phyloP scores from a whole-genome alignment of 1,140 invertebrate genomes.

The Trichonephila inaurata region DNA sequence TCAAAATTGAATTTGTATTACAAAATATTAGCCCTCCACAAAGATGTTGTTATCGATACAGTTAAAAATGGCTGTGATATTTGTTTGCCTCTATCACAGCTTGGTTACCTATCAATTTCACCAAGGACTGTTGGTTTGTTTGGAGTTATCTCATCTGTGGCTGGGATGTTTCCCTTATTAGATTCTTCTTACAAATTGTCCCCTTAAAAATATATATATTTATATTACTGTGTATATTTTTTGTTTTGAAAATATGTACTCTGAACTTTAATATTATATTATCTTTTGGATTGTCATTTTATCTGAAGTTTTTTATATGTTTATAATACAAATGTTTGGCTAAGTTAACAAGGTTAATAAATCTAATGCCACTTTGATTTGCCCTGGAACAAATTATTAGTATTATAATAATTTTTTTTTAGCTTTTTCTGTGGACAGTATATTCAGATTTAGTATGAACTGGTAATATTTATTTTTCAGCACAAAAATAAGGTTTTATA shows the following conservation, averaged over 20 bases:
- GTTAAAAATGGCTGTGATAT: constrained; percentile 92
- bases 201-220: constrained; percentile 31
- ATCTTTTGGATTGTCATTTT: too few relatives aligned
- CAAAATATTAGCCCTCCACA: constrained; percentile 81
- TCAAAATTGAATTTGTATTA: constrained; percentile 29
- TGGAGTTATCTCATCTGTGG: constrained; percentile 89
- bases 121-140: constrained; percentile 88
- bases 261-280: not conserved
- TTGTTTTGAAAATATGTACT: not conserved
- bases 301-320: too few relatives aligned
- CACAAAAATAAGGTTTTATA: too few relatives aligned
- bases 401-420: too few relatives aligned
- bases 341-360: too few relatives aligned
- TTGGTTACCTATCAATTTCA: constrained; percentile 88
- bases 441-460: too few relatives aligned
- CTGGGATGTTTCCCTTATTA: constrained; percentile 86
- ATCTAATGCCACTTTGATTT: too few relatives aligned
- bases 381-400: too few relatives aligned
- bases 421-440: too few relatives aligned
- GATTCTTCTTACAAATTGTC: constrained; percentile 84
- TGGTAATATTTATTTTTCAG: too few relatives aligned
- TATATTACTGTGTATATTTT: not conserved
- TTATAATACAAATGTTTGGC: too few relatives aligned
- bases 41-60: constrained; percentile 88
- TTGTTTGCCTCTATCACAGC: constrained; percentile 89